Evolutionary conservation across 2,888 invertebrate genomes (phyloP).

Genomic region (Lamellibrachia satsuma): DNA sequence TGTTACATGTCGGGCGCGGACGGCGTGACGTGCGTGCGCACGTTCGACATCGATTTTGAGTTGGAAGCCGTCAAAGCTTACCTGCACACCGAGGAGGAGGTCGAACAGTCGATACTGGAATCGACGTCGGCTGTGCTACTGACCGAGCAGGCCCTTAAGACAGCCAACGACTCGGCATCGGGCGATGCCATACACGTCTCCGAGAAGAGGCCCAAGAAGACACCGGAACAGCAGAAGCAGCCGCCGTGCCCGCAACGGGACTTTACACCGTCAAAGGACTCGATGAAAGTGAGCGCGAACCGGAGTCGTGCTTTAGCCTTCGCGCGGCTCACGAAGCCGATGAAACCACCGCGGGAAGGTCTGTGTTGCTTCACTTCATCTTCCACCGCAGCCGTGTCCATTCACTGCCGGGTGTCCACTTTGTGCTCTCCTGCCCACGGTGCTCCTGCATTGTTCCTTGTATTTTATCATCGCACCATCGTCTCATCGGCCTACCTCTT

Average conservation of each 20-base stretch:
- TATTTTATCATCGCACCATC: too few relatives aligned
- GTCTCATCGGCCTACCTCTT: too few relatives aligned
- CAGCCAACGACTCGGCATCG: background rate
- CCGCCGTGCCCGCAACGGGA: background rate
- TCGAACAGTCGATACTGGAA: constrained; percentile 34
- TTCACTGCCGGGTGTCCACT: background rate
- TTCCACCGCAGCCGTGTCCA: background rate
- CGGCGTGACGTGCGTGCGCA: constrained; percentile 28
- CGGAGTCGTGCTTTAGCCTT: constrained; percentile 32
- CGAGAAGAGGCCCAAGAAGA: constrained; percentile 22
- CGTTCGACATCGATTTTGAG: constrained; percentile 50
- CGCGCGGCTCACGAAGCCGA: constrained; percentile 37
- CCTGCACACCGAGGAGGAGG: constrained; percentile 39
- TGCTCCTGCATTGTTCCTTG: too few relatives aligned
- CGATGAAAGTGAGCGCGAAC: background rate
- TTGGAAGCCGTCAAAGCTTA: constrained; percentile 52
- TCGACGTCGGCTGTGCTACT: constrained; percentile 30
- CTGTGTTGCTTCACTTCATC: constrained; percentile 18
- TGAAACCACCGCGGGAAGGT: constrained; percentile 36
- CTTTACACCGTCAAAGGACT: background rate
- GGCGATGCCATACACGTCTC: background rate
- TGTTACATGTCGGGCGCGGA: constrained; percentile 25
- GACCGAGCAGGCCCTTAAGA: background rate
- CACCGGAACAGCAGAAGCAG: background rate
- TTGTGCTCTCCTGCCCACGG: too few relatives aligned